phyloP scores from a whole-genome alignment of 2,113 vertebrate genomes.

The Crotalus helleri region DNA sequence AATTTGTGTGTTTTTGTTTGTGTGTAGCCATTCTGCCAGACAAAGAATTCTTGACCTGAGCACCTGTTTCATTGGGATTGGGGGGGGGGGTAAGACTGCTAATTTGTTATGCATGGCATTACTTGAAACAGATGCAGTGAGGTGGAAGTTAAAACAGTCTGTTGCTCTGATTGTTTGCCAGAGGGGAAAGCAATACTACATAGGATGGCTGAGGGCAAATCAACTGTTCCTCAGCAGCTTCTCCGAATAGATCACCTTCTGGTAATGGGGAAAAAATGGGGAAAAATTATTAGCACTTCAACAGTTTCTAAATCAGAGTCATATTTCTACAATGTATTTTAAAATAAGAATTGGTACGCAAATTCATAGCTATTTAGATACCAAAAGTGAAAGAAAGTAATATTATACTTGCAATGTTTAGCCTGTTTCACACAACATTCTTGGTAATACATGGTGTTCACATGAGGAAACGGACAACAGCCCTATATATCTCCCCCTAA shows the following conservation, averaged over 20 bases:
- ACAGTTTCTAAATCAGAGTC: conserved; percentile 18
- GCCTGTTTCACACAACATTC: not conserved
- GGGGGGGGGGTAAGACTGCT: conserved; percentile 42
- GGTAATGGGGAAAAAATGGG: not conserved
- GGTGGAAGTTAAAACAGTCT: conserved; percentile 61
- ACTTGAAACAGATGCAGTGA: conserved; percentile 51
- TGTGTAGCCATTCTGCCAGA: conserved; percentile 51
- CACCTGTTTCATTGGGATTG: conserved; percentile 47
- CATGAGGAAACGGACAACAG: not conserved
- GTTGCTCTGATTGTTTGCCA: conserved; percentile 61
- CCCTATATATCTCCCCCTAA: not conserved
- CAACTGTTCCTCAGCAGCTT: conserved; percentile 19
- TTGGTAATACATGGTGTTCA: not conserved
- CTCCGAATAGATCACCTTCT: conserved; percentile 36
- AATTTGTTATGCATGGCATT: conserved; percentile 59
- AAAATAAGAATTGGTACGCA: conserved; percentile 27
- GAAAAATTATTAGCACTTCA: not conserved
- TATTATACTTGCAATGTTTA: not conserved
- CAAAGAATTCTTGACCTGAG: conserved; percentile 56
- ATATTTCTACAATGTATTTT: conserved; percentile 15
- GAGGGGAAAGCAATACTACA: conserved; percentile 42
- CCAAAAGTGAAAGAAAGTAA: not conserved
- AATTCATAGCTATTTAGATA: not conserved
- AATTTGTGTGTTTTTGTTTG: not conserved
- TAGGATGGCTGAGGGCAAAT: conserved; percentile 29